These are phyloP conservation scores for Tetragnatha versicolor DNA, from an alignment of 1,140 invertebrate species.

Conservation along the genomic window DNA sequence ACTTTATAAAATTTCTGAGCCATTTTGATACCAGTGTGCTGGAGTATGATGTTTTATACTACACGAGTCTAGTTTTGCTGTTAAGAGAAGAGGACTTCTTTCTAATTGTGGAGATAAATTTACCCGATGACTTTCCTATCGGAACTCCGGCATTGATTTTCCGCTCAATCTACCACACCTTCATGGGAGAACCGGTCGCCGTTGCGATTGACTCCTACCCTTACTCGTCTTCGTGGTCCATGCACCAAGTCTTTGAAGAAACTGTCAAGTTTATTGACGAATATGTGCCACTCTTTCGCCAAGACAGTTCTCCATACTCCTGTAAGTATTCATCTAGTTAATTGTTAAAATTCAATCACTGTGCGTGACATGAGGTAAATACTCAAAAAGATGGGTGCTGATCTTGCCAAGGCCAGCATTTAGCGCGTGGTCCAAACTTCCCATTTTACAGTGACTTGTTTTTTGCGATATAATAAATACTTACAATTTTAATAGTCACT, in stretches of 20 bases:
- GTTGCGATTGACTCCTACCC: slow-evolving; percentile 14
- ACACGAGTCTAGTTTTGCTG: background rate
- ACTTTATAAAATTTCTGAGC: slow-evolving; percentile 12
- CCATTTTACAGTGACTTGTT: too few species aligned
- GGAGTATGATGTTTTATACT: slow-evolving; percentile 27
- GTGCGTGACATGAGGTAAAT: too few species aligned
- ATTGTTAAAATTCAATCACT: too few species aligned
- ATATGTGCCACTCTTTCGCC: slow-evolving; percentile 4
- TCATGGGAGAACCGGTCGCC: background rate
- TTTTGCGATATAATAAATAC: too few species aligned
- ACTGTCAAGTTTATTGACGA: slow-evolving; percentile 18
- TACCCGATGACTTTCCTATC: slow-evolving; percentile 16
- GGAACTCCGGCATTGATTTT: slow-evolving; percentile 4
- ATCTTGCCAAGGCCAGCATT: too few species aligned
- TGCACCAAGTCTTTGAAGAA: slow-evolving; percentile 9
- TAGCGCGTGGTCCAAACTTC: too few species aligned
- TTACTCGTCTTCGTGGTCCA: slow-evolving; percentile 5
- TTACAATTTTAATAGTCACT: too few species aligned
- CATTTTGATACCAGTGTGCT: slow-evolving; percentile 7
- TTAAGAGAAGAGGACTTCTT: slow-evolving; percentile 18
- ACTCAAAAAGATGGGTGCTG: too few species aligned
- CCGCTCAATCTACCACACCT: slow-evolving; percentile 33
- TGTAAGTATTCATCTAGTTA: slow-evolving; percentile 10
- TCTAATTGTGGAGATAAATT: slow-evolving; percentile 25
- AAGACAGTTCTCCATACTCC: background rate